Base-by-base conservation (phyloP, 1,140 invertebrate species). In the Rhizoglyphus robini region DNA sequence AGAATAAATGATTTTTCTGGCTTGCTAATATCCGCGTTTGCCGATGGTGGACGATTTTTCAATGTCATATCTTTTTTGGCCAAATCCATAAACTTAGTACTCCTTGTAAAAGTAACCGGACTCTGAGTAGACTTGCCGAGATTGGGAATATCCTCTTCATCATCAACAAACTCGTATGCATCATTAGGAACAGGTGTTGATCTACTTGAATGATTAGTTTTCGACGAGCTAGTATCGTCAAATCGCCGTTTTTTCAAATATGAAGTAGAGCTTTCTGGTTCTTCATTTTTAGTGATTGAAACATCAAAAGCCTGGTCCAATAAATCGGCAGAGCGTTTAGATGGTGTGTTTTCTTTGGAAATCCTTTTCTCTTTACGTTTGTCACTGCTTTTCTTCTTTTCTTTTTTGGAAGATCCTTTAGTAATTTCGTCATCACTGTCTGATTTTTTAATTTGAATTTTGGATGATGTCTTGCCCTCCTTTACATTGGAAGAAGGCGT, bases 81-180 rank as follows among this genome's bases (percentile, higher is more conserved):
- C 4, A 29, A 60, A 11, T n/a, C 27, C 3, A 51, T 23, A 51
- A 51, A 51, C 15, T 23, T 51, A 11, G 15, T 51, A 27, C 23
- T 11, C 18, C 15, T 51, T 51, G 23, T 51, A 3, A 51, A 2
- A 3, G 48, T n/a, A n/a, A n/a, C n/a, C n/a, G n/a, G n/a, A n/a
- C n/a, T n/a, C n/a, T n/a, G n/a, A n/a, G n/a, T n/a, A n/a, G n/a
- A n/a, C n/a, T n/a, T n/a, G n/a, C n/a, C n/a, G 23, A 3, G 48
- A 51, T 51, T 51, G 15, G 4, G 15, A 23, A 25, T 18, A 20
- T 46, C 29, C 2, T 46, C 58, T 11, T 46, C 58, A 46, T 60
- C 58, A 38, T 60, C 58, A 34, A 60, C 27, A n/a, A 38, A 46
- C 31, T 60, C 58, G 36, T 46, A 60, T 20, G 58, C 32, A 60